Evolutionary conservation across 1,140 invertebrate species (phyloP), one percentile per base, ranked within the genome.

Genomic region (Pinna nobilis): DNA sequence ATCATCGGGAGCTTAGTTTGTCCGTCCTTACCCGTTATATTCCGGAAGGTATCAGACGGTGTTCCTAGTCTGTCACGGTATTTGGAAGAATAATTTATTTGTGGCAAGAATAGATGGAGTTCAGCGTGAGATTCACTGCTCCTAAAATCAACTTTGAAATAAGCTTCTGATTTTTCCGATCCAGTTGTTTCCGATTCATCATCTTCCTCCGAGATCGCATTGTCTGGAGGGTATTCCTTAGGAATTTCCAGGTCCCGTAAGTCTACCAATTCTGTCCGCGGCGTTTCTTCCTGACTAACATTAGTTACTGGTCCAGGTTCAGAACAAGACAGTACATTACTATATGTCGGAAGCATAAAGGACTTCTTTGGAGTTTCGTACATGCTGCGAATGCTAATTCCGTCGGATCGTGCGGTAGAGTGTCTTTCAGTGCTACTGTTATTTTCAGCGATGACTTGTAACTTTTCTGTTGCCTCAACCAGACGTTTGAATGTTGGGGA

Each of bases 81-180:
- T 30, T 57, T 57, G 55, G 33, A 30, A 41, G 30, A n/a, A 33
- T 69, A 74, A 23, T 72, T 70, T 32, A 81, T 81, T 55, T 81
- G 68, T 23, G 79, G 79, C 61, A 81, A 74, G 73, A 81, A 81
- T 41, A 81, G 65, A 65, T 81, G 76, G 50, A 81, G 66, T 50
- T 76, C 70, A 7, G 79, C 77, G 51, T 81, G 76, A 25, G 68
- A 61, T 23, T 65, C 61, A 50, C 76, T 73, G 13, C 32, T 44
- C 41, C 77, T 78, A 59, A 81, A 81, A 41, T 81, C 79, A 18
- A 78, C 79, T 70, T 81, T 81, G 30, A 78, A 75, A 44, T 69
- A 69, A 41, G 39, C 51, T 35, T 69, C 66, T 41, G 64, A 60
- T 11, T 47, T 20, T 9, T 78, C 49, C 6, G 60, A 59, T 0